Evolutionary conservation across 92 coral and sea anemone species (phyloP).

Genomic region (Plumapathes pennacea): DNA sequence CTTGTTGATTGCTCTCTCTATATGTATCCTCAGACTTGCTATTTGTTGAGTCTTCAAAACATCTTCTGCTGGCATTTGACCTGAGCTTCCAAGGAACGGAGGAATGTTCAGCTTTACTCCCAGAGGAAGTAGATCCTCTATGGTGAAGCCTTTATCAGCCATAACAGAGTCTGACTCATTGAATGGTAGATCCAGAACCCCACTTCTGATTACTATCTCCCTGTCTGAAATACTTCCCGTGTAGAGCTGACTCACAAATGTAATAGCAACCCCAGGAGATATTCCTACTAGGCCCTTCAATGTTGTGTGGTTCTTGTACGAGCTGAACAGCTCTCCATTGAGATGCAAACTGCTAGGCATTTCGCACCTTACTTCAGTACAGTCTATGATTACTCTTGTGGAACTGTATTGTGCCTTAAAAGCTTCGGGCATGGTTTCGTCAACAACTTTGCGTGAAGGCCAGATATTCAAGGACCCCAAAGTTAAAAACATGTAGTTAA

Average conservation of each 20-base stretch:
- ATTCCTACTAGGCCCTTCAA: slow-evolving; percentile 37
- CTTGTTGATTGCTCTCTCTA: slow-evolving; percentile 42
- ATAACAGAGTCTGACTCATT: slow-evolving; percentile 31
- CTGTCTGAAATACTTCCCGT: slow-evolving; percentile 51
- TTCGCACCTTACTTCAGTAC: slow-evolving; percentile 39
- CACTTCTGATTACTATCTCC: slow-evolving; percentile 33
- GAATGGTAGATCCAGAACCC: slow-evolving; percentile 32
- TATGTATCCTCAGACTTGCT: slow-evolving; percentile 30
- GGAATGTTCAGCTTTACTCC: slow-evolving; percentile 38
- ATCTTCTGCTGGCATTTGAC: slow-evolving; percentile 41
- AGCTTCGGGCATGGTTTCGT: slow-evolving; percentile 22
- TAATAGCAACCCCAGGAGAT: slow-evolving; percentile 21
- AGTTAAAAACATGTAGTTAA: slow-evolving; percentile 44
- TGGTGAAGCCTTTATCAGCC: slow-evolving; percentile 53
- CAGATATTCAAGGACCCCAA: slow-evolving; percentile 20
- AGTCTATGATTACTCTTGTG: slow-evolving; percentile 34
- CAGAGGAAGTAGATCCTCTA: slow-evolving; percentile 30
- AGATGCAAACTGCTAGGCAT: slow-evolving; percentile 43
- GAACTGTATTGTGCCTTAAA: slow-evolving; percentile 16
- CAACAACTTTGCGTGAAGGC: slow-evolving; percentile 33
- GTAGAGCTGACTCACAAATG: slow-evolving; percentile 29
- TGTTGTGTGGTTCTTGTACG: slow-evolving; percentile 24
- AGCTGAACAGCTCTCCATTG: slow-evolving; percentile 30
- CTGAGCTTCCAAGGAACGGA: slow-evolving; percentile 28
- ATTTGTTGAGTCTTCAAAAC: slow-evolving; percentile 36